Evolutionary conservation across 2,113 vertebrate genomes (phyloP), one percentile per base, ranked within the genome.

Genomic region (Chitala chitala): DNA sequence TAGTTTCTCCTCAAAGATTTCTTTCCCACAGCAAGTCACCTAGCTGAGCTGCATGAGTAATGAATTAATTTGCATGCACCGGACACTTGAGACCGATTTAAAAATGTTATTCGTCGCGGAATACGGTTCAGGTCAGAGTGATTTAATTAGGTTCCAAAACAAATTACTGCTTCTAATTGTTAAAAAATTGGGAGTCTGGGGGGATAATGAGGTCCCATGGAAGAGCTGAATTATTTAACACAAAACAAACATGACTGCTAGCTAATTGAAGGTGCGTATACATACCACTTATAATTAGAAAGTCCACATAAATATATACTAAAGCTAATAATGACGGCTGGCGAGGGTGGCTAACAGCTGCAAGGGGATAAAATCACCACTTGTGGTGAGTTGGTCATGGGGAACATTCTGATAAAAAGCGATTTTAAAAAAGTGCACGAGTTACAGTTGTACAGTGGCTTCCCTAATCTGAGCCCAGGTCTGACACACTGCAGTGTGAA

Each of bases 131-230:
- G 77, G 79, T 79, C 51, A 56, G 29, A 36, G 72, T 73, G 71
- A 69, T 77, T 61, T 81, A 75, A 81, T 82, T 81, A 75, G 69
- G 77, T 76, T 74, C 69, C 77, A 79, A 80, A 81, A 75, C 81
- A 81, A 82, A 82, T 81, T 76, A 75, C 74, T 56, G 53, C 68
- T 66, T 68, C 76, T 82, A 76, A 82, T 82, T 78, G 77, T 81
- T 80, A 64, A 72, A 77, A 75, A 74, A 71, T 72, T 55, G 33
- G 44, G 75, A 51, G 58, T 51, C 76, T 75, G 50, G 54, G 31
- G 76, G 74, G 77, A 76, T 56, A 73, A 61, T 31, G 75, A 42
- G 51, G 51, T 65, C 53, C 69, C 59, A 12, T 8, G 17, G 51
- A 53, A 48, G 48, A 56, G 61, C 65, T 48, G 33, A 74, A 71